Base-by-base conservation (phyloP, 2,797 vertebrate genomes). In the Xenentodon cancila region DNA sequence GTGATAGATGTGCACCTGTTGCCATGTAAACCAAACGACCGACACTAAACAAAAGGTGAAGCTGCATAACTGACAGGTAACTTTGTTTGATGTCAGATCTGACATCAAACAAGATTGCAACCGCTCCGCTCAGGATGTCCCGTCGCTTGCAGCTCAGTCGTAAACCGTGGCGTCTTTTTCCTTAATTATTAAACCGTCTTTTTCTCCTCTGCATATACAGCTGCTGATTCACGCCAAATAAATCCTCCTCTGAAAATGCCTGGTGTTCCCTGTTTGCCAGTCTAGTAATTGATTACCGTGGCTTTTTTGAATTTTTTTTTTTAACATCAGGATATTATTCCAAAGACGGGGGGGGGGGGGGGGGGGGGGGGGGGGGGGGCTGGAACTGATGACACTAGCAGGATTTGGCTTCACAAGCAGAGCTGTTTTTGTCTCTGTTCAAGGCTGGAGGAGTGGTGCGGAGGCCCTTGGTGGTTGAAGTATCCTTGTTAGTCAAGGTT, bases 181-280 rank as follows among this genome's bases (percentile, higher is more conserved):
- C 71, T 68, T 84, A 86, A 88, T 89, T 88, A 89, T 64, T 53
- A 37, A 71, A 69, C 52, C 21, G 34, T 45, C 67, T 80, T 89
- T 92, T 92, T 90, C 71, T 84, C 89, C 80, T 70, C 44, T 19
- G 15, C 87, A 70, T 84, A 67, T 70, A 30, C 67, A 59, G 63
- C 50, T 71, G 78, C 78, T 92, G 90, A 90, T 89, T 92, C 91
- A 92, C 66, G 34, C 62, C 51, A 62, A 56, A 67, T 84, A 64
- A 84, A 67, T 66, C 56, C 61, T 77, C 54, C 57, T 64, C 50
- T 53, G 77, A 5, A 85, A 79, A 66, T 68, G 34, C 85, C 62
- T n/a, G 66, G 77, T n/a, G n/a, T 85, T 85, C 72, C 81, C 53
- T 79, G 70, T 55, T 58, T 69, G 13, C 73, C 59, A 52, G 62